Conservation (phyloP, 2,113 vertebrate genomes). For the Steatornis caripensis region DNA sequence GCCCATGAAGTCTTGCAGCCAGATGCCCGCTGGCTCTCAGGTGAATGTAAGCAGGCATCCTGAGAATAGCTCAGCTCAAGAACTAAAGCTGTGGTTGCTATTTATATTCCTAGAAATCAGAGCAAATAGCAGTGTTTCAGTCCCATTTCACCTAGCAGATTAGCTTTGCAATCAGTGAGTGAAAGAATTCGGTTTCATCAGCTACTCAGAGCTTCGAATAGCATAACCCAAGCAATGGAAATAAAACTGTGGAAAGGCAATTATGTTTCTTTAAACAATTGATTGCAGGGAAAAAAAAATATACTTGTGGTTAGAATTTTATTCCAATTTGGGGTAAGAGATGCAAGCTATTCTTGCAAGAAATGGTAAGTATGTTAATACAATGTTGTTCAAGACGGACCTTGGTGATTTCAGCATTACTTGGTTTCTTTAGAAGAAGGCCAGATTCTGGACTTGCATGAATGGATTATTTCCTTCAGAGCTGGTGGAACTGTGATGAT, state of each 20-base stretch:
- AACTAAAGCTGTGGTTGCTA: not conserved
- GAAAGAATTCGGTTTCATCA: slow-evolving; percentile 1
- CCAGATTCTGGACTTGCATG: not conserved
- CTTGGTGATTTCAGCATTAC: not conserved
- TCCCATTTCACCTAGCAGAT: slow-evolving; percentile 13
- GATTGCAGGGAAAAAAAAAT: not conserved
- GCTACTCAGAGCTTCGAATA: not conserved
- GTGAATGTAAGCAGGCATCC: not conserved
- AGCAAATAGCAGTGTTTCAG: not conserved
- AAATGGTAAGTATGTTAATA: not conserved
- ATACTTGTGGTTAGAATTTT: not conserved
- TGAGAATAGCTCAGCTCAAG: not conserved
- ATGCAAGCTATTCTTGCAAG: not conserved
- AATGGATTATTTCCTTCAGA: not conserved
- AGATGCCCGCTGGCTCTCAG: not conserved
- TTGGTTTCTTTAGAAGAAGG: not conserved
- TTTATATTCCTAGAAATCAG: slow-evolving; percentile 42
- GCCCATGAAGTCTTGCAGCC: not conserved
- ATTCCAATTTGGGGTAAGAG: not conserved
- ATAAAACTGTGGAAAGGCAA: slow-evolving; percentile 14
- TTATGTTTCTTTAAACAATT: not conserved
- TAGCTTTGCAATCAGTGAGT: not conserved
- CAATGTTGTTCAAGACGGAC: not conserved
- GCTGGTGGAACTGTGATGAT: not conserved
- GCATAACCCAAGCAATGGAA: not conserved